Base-by-base conservation (phyloP, 1,140 invertebrate species). In the Trigoniulus corallinus region DNA sequence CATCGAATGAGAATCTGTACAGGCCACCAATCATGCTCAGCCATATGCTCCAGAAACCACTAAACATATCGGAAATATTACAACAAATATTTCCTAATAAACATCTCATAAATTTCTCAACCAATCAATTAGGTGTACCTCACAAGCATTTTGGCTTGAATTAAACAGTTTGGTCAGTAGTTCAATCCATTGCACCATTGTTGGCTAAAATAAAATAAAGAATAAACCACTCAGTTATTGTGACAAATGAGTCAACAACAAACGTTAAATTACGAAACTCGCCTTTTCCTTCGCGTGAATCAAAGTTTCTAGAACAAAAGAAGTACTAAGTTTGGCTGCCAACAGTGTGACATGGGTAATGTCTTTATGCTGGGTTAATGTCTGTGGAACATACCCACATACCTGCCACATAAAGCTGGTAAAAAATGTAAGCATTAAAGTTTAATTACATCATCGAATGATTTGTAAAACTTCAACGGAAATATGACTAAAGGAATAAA, bases 261-360 rank as follows among this genome's bases (percentile, higher is more conserved):
- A n/a, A n/a, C n/a, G n/a, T n/a, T n/a, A n/a, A 47, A 47, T 26
- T 47, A 3, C 40, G 20, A 24, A 29, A 52, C 27, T 57, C 65
- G 83, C 81, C 74, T 94, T 94, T 67, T 96, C 91, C 68, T 94
- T 94, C 20, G 89, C 87, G 65, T 95, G 89, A 64, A 96, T 94
- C 57, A 94, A 88, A 0, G 88, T 94, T 70, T 95, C 91, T 50
- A 95, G 81, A 55, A 95, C 91, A 68, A 96, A 96, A 0, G 87
- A 88, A 0, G 88, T 87, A 1, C 88, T 88, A 4, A 96, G 68
- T 56, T 91, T 80, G 0, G 88, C 84, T 0, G 88, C 82, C 56
- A 87, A 77, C 54, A 89, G 78, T 0, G 84, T 83, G 24, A 92
- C 79, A 7, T 34, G 7, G 7, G 29, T 34, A 7, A 15, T 7